phyloP scores from a whole-genome alignment of 2,113 vertebrate genomes.

The Rhineura floridana region DNA sequence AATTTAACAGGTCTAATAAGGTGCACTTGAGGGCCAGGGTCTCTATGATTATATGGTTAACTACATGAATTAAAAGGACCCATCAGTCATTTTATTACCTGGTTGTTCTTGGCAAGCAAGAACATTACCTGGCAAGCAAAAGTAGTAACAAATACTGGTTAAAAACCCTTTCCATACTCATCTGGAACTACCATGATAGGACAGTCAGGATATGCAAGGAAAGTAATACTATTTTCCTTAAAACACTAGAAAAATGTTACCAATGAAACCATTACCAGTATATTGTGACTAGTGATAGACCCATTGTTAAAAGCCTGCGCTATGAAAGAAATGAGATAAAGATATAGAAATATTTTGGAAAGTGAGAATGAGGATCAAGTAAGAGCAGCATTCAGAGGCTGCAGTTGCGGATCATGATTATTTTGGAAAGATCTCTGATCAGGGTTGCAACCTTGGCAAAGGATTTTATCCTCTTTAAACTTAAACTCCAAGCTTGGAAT shows the following conservation, averaged over 20 bases:
- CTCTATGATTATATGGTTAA: no score
- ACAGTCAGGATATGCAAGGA: constrained; percentile 7
- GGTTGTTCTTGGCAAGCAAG: no score
- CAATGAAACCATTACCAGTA: not conserved
- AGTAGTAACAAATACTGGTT: not conserved
- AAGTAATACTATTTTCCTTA: not conserved
- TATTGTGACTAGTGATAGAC: not conserved
- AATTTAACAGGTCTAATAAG: not conserved
- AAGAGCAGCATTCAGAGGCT: not conserved
- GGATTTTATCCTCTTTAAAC: not conserved
- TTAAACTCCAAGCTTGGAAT: not conserved
- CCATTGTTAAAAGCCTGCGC: not conserved
- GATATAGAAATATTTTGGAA: not conserved
- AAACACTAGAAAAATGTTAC: not conserved
- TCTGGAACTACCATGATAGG: constrained; percentile 7
- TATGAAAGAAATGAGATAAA: not conserved
- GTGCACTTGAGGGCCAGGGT: not conserved
- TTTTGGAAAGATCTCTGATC: not conserved
- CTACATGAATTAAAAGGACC: not conserved
- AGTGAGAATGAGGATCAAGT: not conserved
- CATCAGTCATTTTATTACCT: not conserved
- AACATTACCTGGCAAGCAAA: constrained; percentile 18
- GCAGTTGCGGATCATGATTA: not conserved
- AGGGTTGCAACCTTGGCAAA: not conserved
- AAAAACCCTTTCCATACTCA: constrained; percentile 10